These are phyloP conservation scores for Athrips mouffetella DNA, from an alignment of 2,888 invertebrate species.

Conservation along the genomic window DNA sequence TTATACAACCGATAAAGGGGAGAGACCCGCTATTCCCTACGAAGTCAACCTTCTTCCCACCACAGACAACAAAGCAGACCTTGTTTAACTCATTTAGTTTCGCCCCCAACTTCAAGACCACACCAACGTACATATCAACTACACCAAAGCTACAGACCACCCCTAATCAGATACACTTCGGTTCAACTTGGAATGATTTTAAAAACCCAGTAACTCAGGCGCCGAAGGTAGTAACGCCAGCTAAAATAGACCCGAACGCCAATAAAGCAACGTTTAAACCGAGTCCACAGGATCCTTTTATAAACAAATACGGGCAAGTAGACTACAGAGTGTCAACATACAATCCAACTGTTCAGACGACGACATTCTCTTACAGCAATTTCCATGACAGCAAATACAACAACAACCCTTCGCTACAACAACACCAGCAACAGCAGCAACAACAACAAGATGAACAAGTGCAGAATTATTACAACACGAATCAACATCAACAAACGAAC, in stretches of 20 bases:
- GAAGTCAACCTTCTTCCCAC: slow-evolving; percentile 62
- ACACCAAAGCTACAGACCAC: slow-evolving; percentile 58
- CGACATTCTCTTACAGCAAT: slow-evolving; percentile 44
- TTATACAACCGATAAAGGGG: slow-evolving; percentile 75
- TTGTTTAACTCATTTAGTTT: slow-evolving; percentile 63
- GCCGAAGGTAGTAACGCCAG: slow-evolving; percentile 51
- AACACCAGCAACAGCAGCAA: slow-evolving; percentile 31
- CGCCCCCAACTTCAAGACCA: slow-evolving; percentile 57
- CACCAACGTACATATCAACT: slow-evolving; percentile 38
- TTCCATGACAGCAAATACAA: too few relatives aligned
- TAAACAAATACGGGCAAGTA: slow-evolving; percentile 49
- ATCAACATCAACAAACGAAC: slow-evolving; percentile 46
- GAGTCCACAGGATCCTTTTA: slow-evolving; percentile 69
- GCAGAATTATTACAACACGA: slow-evolving; percentile 47
- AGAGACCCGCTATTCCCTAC: slow-evolving; percentile 65
- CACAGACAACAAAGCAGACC: slow-evolving; percentile 60
- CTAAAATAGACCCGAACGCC: slow-evolving; percentile 61
- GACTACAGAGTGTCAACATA: slow-evolving; percentile 62
- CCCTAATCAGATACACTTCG: slow-evolving; percentile 56
- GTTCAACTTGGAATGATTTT: slow-evolving; percentile 55
- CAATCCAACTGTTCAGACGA: slow-evolving; percentile 52
- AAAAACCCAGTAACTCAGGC: slow-evolving; percentile 70
- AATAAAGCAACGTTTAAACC: slow-evolving; percentile 60
- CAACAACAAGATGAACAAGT: slow-evolving; percentile 55
- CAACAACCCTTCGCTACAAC: neutral